Evolutionary conservation across 1,140 invertebrate genomes (phyloP).

Genomic region (Campoletis sonorensis): DNA sequence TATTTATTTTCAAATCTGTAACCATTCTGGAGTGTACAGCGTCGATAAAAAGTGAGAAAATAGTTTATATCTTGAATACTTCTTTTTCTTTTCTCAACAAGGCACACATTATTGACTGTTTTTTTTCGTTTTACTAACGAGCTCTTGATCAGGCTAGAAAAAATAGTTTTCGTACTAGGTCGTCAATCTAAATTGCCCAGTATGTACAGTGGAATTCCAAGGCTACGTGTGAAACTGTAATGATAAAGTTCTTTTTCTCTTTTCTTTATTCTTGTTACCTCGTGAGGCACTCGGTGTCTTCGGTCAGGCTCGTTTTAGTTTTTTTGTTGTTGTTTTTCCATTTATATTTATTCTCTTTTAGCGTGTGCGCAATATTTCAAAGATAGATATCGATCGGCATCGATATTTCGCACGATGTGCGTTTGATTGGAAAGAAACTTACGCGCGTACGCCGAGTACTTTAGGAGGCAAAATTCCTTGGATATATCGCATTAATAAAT

Average conservation of each 20-base stretch:
- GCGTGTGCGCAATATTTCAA: not conserved
- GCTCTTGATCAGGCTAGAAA: not conserved
- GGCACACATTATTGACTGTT: no score
- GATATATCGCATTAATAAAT: no score
- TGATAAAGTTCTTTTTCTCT: not conserved
- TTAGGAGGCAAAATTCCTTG: no score
- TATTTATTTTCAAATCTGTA: not conserved
- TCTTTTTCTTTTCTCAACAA: no score
- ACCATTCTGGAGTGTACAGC: not conserved
- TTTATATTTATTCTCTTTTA: not conserved
- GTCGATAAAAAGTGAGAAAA: not conserved
- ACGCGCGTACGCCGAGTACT: not conserved
- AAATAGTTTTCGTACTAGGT: not conserved
- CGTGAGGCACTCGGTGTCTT: not conserved
- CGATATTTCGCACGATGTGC: slow-evolving; percentile 4
- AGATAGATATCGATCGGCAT: slow-evolving; percentile 11
- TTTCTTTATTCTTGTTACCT: not conserved
- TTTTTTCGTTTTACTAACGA: no score
- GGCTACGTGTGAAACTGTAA: not conserved
- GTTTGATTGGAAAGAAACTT: not conserved
- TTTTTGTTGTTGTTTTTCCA: not conserved
- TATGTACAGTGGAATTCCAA: not conserved
- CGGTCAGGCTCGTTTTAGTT: not conserved
- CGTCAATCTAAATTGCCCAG: not conserved
- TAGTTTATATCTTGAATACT: not conserved